Evolutionary conservation across 1,140 invertebrate genomes (phyloP).

Genomic region (Diprion similis): DNA sequence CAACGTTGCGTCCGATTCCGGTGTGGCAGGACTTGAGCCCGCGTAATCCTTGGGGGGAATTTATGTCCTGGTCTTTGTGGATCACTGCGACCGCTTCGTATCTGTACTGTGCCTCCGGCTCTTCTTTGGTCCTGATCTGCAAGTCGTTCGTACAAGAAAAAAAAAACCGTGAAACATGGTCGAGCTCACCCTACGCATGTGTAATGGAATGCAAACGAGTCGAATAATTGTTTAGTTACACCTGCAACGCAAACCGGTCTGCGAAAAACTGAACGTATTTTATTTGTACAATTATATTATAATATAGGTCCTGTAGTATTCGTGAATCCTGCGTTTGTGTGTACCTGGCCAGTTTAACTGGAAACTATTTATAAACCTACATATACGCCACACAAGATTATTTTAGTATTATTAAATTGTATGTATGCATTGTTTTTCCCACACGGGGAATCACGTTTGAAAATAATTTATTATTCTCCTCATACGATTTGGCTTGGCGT

Average conservation of each 20-base stretch:
- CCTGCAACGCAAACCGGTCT: background rate
- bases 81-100: constrained; percentile 82
- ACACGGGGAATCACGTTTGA: background rate
- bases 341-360: too few species aligned
- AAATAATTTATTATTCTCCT: too few species aligned
- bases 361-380: too few species aligned
- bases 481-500: too few species aligned
- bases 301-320: too few species aligned
- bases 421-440: background rate
- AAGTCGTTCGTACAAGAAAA: constrained; percentile 2
- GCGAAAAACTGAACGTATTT: too few species aligned
- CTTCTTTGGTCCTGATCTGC: constrained; percentile 48
- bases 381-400: background rate
- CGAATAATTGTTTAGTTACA: background rate
- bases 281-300: too few species aligned
- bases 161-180: background rate
- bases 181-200: too few species aligned
- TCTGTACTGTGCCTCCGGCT: constrained; percentile 69
- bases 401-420: constrained; percentile 20
- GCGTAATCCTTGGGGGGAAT: constrained; percentile 68
- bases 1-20: constrained; percentile 78
- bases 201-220: background rate
- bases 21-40: constrained; percentile 82
- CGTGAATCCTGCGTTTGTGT: too few species aligned
- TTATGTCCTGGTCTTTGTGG: constrained; percentile 72